Evolutionary conservation across 2,113 vertebrate species (phyloP).

Genomic region (Pangasianodon hypophthalmus): DNA sequence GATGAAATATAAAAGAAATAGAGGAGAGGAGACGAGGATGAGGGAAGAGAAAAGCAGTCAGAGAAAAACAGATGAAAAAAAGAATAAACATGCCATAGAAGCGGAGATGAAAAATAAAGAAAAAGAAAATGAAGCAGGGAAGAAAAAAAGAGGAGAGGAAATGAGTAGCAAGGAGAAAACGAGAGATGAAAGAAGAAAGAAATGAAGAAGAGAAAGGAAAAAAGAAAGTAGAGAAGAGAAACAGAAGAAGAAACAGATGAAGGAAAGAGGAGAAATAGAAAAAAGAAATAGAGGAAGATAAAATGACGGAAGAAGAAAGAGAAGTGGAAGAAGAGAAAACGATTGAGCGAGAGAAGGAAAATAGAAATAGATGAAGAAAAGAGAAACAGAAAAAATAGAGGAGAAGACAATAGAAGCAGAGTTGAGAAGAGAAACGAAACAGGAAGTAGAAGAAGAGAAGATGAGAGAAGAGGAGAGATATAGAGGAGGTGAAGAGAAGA

Average conservation of each 20-base stretch:
- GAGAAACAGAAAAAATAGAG: not conserved
- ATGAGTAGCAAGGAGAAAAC: not conserved
- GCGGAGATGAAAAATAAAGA: not conserved
- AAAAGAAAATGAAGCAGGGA: not conserved
- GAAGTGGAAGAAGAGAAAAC: not conserved
- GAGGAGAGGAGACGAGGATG: not conserved
- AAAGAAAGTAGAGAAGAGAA: not conserved
- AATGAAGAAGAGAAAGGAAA: not conserved
- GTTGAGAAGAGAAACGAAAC: not conserved
- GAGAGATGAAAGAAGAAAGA: not conserved
- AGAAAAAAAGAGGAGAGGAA: not conserved
- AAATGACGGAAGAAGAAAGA: not conserved
- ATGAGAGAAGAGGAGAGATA: not conserved
- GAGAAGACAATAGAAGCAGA: not conserved
- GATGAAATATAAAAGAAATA: constrained; percentile 10
- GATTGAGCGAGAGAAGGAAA: not conserved
- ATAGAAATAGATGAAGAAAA: not conserved
- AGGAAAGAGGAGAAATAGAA: not conserved
- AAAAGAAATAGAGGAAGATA: not conserved
- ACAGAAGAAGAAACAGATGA: not conserved
- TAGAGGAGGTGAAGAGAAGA: not conserved
- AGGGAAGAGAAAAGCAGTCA: not conserved
- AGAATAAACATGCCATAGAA: not conserved
- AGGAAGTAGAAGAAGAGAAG: not conserved
- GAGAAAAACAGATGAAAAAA: not conserved